A percentile compares a stretch with the other conserved stretches of the same genome.
These are phyloP conservation scores for Pseudocheirus occidentalis DNA, from an alignment of 2,797 vertebrate species.

Conservation along the genomic window DNA sequence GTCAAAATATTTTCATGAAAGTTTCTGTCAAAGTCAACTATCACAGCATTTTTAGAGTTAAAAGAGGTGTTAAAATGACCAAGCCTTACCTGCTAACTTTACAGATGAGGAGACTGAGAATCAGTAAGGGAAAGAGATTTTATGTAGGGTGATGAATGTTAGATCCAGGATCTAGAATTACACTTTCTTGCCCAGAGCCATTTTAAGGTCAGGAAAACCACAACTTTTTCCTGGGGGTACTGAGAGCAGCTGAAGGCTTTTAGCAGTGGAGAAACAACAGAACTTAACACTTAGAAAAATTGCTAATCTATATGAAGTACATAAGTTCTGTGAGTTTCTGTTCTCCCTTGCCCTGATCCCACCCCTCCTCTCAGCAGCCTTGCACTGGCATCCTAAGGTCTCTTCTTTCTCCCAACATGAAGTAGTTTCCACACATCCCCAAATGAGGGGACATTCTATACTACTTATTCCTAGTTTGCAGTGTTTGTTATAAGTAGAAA, in stretches of 20 bases:
- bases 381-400: neutral
- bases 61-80: neutral
- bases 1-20: neutral
- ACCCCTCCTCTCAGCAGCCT: neutral
- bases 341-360: neutral
- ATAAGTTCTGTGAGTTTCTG: neutral
- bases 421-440: neutral
- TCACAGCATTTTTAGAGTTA: neutral
- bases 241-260: neutral
- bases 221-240: neutral
- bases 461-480: neutral
- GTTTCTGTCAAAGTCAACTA: neutral
- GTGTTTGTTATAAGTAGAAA: neutral
- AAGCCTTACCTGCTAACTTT: neutral
- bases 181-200: neutral
- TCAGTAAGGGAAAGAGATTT: neutral
- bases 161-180: neutral
- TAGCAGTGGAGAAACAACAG: neutral
- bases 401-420: neutral
- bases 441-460: neutral
- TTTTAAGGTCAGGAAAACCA: neutral
- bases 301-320: neutral
- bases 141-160: neutral
- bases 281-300: neutral
- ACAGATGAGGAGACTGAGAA: neutral